phyloP scores from a whole-genome alignment of 37 sponge, comb jelly and placozoan species.

The Dysidea cf. avara region DNA sequence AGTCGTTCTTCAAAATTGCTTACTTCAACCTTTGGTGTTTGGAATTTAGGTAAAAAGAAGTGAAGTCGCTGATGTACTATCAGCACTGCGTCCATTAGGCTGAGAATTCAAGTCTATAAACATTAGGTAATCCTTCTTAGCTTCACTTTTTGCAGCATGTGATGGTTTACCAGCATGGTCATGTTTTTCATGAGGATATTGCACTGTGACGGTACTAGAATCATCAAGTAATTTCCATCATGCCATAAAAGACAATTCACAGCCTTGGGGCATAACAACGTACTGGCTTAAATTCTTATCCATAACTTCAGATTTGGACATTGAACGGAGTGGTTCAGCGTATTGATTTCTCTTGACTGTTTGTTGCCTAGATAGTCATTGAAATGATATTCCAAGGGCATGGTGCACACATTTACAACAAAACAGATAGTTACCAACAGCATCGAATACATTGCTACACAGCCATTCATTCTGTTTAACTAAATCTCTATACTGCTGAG shows the following conservation, averaged over 20 bases:
- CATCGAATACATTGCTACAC: constrained; percentile 18
- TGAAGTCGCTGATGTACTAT: constrained; percentile 26
- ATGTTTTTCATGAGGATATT: constrained; percentile 37
- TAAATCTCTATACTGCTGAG: constrained; percentile 20
- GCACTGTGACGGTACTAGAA: constrained; percentile 15
- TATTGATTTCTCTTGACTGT: constrained; percentile 25
- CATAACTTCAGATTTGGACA: constrained; percentile 26
- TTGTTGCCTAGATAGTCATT: constrained; percentile 34
- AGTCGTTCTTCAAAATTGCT: constrained; percentile 5
- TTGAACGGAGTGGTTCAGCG: constrained; percentile 12
- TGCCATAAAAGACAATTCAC: background rate
- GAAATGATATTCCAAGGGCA: constrained; percentile 15
- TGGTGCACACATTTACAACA: constrained; percentile 14
- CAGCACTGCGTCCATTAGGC: constrained; percentile 30
- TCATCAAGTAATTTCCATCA: constrained; percentile 25
- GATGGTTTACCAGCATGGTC: constrained; percentile 16
- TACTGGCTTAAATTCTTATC: constrained; percentile 11
- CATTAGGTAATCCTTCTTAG: constrained; percentile 1
- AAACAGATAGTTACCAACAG: constrained; percentile 23
- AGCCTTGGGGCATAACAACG: constrained; percentile 13
- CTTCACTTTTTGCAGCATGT: constrained; percentile 7
- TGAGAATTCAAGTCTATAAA: constrained; percentile 31
- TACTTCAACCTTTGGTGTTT: constrained; percentile 16
- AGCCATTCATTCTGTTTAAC: constrained; percentile 29
- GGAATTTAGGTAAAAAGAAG: constrained; percentile 29